These are phyloP conservation scores for Polypedilum pembai DNA, from an alignment of 1,140 invertebrate species.

Conservation along the genomic window DNA sequence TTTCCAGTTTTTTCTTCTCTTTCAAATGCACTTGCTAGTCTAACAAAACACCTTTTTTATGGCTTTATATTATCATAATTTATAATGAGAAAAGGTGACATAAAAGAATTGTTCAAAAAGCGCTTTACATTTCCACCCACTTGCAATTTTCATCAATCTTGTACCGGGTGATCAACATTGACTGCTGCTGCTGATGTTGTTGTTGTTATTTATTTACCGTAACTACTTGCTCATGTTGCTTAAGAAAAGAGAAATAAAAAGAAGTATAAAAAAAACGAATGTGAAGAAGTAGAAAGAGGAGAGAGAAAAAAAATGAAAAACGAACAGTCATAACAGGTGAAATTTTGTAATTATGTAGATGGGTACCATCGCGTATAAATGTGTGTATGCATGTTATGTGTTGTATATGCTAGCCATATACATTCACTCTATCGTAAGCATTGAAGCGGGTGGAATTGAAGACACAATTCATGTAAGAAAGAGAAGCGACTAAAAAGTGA, in stretches of 20 bases:
- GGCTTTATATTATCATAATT: neutral
- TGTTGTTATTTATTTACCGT: constrained; percentile 15
- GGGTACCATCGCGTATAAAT: constrained; percentile 9
- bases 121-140: constrained; percentile 23
- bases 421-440: neutral
- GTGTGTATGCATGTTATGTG: neutral
- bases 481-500: neutral
- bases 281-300: neutral
- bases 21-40: neutral
- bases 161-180: neutral
- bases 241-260: constrained; percentile 16
- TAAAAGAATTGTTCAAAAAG: neutral
- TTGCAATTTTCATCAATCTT: constrained; percentile 6
- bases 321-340: constrained; percentile 25
- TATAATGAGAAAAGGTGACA: neutral
- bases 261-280: constrained; percentile 11
- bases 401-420: neutral
- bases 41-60: neutral
- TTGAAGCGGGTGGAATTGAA: constrained; percentile 16
- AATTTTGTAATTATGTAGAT: constrained; percentile 27
- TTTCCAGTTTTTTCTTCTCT: neutral
- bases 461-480: constrained; percentile 6
- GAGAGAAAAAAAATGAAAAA: neutral
- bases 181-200: neutral
- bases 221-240: constrained; percentile 20